These are phyloP conservation scores for Conger conger DNA, from an alignment of 2,113 vertebrate genomes.

Conservation along the genomic window DNA sequence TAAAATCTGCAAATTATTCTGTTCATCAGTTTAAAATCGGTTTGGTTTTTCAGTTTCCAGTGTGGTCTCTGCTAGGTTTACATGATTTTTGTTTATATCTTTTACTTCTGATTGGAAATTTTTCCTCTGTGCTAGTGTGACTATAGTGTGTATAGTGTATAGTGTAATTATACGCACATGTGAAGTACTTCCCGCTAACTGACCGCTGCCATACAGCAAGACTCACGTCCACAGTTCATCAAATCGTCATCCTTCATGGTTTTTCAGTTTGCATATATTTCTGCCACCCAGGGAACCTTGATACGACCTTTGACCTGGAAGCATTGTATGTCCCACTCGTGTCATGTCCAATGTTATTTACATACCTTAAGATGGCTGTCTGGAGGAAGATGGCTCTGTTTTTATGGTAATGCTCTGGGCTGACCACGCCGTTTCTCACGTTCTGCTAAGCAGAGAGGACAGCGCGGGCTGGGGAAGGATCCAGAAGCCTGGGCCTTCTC, in stretches of 20 bases:
- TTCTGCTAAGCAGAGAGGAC: too few relatives aligned
- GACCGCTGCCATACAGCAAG: not conserved
- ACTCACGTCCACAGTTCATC: not conserved
- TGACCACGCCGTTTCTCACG: not conserved
- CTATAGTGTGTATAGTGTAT: too few relatives aligned
- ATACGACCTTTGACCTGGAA: not conserved
- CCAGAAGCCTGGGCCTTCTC: too few relatives aligned
- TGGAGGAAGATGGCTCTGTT: not conserved
- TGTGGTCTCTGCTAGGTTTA: not conserved
- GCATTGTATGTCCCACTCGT: not conserved
- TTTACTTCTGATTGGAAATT: not conserved
- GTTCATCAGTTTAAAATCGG: too few relatives aligned
- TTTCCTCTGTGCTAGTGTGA: not conserved
- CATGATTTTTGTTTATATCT: not conserved
- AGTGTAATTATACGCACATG: not conserved
- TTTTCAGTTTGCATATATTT: not conserved
- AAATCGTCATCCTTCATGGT: not conserved
- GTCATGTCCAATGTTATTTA: not conserved
- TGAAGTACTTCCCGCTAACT: not conserved
- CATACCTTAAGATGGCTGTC: not conserved
- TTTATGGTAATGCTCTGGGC: not conserved
- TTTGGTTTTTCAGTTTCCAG: too few relatives aligned
- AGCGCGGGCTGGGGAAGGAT: too few relatives aligned
- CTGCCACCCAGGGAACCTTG: not conserved
- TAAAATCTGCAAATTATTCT: not conserved